phyloP scores from a whole-genome alignment of 2,113 vertebrate genomes.

The Platichthys flesus region DNA sequence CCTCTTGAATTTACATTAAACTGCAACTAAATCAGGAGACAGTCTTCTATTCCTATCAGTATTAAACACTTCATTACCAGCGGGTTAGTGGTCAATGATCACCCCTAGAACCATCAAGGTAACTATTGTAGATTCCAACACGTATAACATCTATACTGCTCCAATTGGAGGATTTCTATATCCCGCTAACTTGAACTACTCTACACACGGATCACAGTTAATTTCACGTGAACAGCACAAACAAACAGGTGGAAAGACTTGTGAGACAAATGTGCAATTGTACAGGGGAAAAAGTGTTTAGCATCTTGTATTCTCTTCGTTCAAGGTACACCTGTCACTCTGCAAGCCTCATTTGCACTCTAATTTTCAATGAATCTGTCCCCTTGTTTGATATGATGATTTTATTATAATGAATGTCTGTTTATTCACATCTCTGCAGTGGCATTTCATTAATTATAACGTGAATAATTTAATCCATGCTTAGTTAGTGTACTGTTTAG shows the following conservation, averaged over 20 bases:
- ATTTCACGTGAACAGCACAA: neutral
- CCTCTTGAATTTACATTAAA: neutral
- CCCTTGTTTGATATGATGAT: neutral
- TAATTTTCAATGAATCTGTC: neutral
- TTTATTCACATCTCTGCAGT: slow-evolving; percentile 14
- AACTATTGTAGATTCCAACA: neutral
- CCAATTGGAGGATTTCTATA: neutral
- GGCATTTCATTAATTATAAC: slow-evolving; percentile 5
- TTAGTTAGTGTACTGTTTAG: neutral
- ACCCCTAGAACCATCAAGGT: neutral
- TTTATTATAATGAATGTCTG: slow-evolving; percentile 12
- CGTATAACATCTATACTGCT: neutral
- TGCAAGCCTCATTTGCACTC: neutral
- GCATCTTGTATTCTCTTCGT: neutral
- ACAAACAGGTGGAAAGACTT: neutral
- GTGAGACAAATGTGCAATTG: neutral
- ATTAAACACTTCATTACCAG: slow-evolving; percentile 10
- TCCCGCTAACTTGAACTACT: neutral
- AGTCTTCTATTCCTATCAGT: neutral
- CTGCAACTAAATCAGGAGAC: neutral
- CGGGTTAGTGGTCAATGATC: neutral
- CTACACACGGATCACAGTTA: neutral
- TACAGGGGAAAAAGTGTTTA: neutral
- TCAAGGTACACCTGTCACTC: slow-evolving; percentile 2
- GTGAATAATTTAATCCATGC: neutral